phyloP scores from a whole-genome alignment of 2,113 vertebrate species.

The Rhineura floridana region DNA sequence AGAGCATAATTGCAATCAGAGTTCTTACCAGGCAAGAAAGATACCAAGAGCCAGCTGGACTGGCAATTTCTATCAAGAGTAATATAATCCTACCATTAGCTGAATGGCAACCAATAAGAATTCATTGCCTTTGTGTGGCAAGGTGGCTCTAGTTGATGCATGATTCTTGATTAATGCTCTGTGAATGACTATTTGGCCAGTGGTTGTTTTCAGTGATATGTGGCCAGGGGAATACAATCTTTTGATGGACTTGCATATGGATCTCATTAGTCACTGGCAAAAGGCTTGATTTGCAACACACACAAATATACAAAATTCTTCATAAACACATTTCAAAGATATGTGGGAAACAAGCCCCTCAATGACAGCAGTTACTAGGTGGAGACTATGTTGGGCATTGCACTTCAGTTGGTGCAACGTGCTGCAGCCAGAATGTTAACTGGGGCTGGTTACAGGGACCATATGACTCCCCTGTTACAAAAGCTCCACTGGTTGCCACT shows the following conservation, averaged over 20 bases:
- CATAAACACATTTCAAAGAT: conserved; percentile 28
- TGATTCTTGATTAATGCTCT: conserved; percentile 62
- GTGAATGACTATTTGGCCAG: conserved; percentile 41
- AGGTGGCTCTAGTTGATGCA: conserved; percentile 45
- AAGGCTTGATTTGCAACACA: conserved; percentile 49
- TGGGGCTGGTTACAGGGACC: no score
- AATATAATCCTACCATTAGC: conserved; percentile 54
- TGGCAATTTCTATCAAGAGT: conserved; percentile 52
- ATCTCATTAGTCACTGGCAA: conserved; percentile 50
- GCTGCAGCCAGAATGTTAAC: no score
- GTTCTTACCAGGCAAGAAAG: conserved; percentile 26
- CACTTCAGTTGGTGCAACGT: no score
- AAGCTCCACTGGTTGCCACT: no score
- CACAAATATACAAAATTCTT: conserved; percentile 27
- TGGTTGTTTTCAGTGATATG: conserved; percentile 38
- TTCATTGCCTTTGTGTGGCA: conserved; percentile 38
- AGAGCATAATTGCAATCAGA: conserved; percentile 45
- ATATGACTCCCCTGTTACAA: no score
- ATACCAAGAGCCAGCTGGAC: conserved; percentile 53
- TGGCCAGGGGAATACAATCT: conserved; percentile 18
- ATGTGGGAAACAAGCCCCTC: conserved; percentile 23
- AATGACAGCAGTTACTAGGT: conserved; percentile 38
- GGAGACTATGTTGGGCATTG: background rate
- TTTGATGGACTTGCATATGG: conserved; percentile 49
- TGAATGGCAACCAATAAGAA: conserved; percentile 64